phyloP scores from a whole-genome alignment of 2,113 vertebrate genomes.

The Neofelis nebulosa region DNA sequence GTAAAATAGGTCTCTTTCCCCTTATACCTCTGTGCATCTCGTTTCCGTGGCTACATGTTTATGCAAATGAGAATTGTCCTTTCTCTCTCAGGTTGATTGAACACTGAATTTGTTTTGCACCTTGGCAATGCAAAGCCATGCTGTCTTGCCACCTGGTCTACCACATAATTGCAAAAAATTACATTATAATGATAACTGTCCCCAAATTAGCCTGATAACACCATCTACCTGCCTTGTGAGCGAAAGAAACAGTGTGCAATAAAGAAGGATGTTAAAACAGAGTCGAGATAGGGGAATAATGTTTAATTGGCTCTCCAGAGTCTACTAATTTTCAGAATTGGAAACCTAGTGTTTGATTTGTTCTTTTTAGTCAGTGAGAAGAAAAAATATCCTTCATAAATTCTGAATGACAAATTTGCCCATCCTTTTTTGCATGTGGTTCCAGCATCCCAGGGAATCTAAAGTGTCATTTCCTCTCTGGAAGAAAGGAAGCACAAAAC shows the following conservation, averaged over 20 bases:
- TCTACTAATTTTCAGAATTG: constrained; percentile 81
- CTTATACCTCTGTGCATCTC: constrained; percentile 92
- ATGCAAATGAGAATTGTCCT: constrained; percentile 92
- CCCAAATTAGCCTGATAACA: constrained; percentile 83
- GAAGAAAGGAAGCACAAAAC: constrained; percentile 60
- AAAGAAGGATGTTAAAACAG: constrained; percentile 76
- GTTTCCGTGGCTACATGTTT: constrained; percentile 89
- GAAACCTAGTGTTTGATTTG: constrained; percentile 81
- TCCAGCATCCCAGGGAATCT: constrained; percentile 65
- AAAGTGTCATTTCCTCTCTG: constrained; percentile 63
- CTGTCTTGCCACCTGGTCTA: constrained; percentile 80
- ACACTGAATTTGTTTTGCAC: constrained; percentile 85
- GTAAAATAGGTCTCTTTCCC: constrained; percentile 94
- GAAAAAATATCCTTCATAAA: constrained; percentile 78
- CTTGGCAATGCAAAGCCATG: constrained; percentile 82
- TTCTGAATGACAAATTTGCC: constrained; percentile 77
- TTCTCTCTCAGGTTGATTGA: constrained; percentile 86
- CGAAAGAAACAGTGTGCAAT: constrained; percentile 65
- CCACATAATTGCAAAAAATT: constrained; percentile 84
- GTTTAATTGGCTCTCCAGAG: constrained; percentile 83
- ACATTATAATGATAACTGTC: constrained; percentile 79
- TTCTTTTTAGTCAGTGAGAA: constrained; percentile 76
- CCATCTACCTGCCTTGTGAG: constrained; percentile 72
- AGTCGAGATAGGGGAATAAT: constrained; percentile 74
- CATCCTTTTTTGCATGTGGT: constrained; percentile 69